phyloP scores from a whole-genome alignment of 2,797 vertebrate genomes.

The Pygocentrus nattereri region DNA sequence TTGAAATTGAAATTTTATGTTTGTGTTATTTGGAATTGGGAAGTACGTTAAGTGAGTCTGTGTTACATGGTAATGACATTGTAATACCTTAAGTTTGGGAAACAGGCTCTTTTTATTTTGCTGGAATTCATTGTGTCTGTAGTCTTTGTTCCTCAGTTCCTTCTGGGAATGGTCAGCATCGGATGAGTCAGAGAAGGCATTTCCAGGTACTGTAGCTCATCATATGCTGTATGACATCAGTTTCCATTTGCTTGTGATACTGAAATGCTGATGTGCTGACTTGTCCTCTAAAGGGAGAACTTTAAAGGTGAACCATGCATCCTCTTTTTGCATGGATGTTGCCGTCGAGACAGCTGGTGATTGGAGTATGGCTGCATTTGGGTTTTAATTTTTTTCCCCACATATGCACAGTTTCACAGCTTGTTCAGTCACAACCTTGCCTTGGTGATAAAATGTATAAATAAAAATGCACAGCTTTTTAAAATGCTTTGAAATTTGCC shows the following conservation, averaged over 20 bases:
- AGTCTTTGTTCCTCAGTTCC: slow-evolving; percentile 12
- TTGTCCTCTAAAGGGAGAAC: slow-evolving; percentile 32
- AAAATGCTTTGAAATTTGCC: too few relatives aligned
- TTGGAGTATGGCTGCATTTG: background rate
- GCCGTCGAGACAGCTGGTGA: background rate
- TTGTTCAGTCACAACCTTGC: background rate
- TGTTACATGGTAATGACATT: slow-evolving; percentile 19
- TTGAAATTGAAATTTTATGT: background rate
- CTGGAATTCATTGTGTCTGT: slow-evolving; percentile 20
- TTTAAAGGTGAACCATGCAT: slow-evolving; percentile 37
- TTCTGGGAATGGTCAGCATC: slow-evolving; percentile 25
- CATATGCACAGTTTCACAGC: background rate
- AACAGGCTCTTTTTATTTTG: slow-evolving; percentile 15
- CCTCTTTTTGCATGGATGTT: slow-evolving; percentile 7
- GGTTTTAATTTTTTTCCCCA: background rate
- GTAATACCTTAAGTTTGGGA: slow-evolving; percentile 22
- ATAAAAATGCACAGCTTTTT: background rate
- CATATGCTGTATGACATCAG: slow-evolving; percentile 32
- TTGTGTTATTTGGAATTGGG: background rate
- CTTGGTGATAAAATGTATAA: slow-evolving; percentile 2
- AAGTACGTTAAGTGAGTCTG: background rate
- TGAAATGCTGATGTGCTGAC: slow-evolving; percentile 20
- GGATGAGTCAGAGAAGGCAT: slow-evolving; percentile 38
- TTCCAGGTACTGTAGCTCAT: slow-evolving; percentile 34
- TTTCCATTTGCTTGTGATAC: slow-evolving; percentile 22